Evolutionary conservation across 2,888 invertebrate genomes (phyloP).

Genomic region (Tinea semifulvella): DNA sequence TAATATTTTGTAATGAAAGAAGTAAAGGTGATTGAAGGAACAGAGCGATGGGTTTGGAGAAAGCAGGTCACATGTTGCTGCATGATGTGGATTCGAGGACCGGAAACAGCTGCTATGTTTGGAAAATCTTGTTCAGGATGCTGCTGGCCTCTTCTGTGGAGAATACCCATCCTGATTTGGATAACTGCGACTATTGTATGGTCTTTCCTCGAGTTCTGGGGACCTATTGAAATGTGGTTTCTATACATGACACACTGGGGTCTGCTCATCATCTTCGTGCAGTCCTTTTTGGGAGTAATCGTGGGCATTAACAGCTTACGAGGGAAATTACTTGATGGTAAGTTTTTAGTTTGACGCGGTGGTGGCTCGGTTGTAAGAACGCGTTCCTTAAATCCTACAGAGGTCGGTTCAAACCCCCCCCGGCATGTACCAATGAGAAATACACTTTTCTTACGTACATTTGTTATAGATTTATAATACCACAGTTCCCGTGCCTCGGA

Average conservation of each 20-base stretch:
- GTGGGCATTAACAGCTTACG: constrained; percentile 33
- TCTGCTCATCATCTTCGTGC: constrained; percentile 42
- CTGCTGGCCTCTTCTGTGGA: constrained; percentile 46
- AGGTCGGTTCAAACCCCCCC: too few relatives aligned
- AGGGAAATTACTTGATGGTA: constrained; percentile 22
- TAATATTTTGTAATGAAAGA: constrained; percentile 4
- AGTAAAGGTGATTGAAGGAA: neutral
- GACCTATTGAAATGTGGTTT: constrained; percentile 49
- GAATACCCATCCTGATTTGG: constrained; percentile 50
- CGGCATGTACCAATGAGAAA: too few relatives aligned
- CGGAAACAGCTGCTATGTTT: neutral
- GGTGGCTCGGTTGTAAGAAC: too few relatives aligned
- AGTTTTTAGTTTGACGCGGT: too few relatives aligned
- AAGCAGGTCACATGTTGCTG: neutral
- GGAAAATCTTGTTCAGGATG: neutral
- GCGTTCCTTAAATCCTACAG: too few relatives aligned
- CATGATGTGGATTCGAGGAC: neutral
- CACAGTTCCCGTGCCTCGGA: too few relatives aligned
- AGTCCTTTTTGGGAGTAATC: constrained; percentile 43
- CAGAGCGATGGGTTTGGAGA: constrained; percentile 6
- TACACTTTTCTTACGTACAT: too few relatives aligned
- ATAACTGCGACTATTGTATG: constrained; percentile 32
- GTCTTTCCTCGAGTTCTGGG: constrained; percentile 47
- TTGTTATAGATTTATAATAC: too few relatives aligned
- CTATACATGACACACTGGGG: constrained; percentile 69